Evolutionary conservation across 2,888 invertebrate genomes (phyloP).

Genomic region (Acleris holmiana): DNA sequence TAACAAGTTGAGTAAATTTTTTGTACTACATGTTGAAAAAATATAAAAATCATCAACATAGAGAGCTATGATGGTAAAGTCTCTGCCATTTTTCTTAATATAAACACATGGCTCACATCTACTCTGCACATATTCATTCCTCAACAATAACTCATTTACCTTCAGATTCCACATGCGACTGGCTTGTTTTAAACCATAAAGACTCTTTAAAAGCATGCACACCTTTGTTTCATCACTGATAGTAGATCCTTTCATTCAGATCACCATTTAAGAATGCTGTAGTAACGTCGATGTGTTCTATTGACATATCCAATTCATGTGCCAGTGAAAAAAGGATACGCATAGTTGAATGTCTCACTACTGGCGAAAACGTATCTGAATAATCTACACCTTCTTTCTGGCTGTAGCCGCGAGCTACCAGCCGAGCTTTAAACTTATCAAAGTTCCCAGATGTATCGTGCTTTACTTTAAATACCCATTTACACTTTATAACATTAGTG

Average conservation of each 20-base stretch:
- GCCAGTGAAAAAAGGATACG: conserved; percentile 26
- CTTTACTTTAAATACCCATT: conserved; percentile 40
- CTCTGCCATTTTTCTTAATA: conserved; percentile 24
- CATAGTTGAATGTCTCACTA: conserved; percentile 33
- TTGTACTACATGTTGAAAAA: conserved; percentile 20
- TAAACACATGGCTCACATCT: conserved; percentile 41
- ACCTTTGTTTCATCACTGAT: conserved; percentile 35
- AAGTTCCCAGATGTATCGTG: conserved; percentile 21
- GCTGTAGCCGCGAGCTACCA: conserved; percentile 10
- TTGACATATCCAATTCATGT: conserved; percentile 24
- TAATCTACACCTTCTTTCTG: conserved; percentile 20
- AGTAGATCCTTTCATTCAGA: conserved; percentile 37
- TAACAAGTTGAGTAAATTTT: conserved; percentile 17
- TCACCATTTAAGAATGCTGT: conserved; percentile 42
- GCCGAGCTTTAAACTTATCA: conserved; percentile 6
- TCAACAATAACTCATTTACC: conserved; percentile 32
- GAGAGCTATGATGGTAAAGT: conserved; percentile 38
- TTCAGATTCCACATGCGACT: conserved; percentile 42
- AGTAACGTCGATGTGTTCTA: conserved; percentile 41
- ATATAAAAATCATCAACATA: conserved; percentile 45
- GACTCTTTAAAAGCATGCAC: conserved; percentile 41
- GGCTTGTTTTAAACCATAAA: conserved; percentile 44
- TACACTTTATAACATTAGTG: conserved; percentile 37
- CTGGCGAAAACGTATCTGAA: conserved; percentile 31
- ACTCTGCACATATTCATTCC: conserved; percentile 30